phyloP scores from a whole-genome alignment of 2,888 invertebrate genomes.

The Drosophila emarginata region DNA sequence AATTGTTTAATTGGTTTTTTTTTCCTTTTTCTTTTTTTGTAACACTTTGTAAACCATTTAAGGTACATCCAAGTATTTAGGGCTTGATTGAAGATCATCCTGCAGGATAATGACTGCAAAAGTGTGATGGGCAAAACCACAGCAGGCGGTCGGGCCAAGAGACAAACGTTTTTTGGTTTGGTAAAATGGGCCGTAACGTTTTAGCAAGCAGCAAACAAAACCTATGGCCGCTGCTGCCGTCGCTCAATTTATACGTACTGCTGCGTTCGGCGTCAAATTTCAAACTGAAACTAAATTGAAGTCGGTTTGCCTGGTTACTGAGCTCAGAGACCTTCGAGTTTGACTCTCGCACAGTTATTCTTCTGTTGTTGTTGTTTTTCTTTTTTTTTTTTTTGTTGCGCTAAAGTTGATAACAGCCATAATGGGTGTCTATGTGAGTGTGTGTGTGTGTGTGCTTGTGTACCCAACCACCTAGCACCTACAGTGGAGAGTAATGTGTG shows the following conservation, averaged over 20 bases:
- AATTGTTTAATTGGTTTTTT: slow-evolving; percentile 1
- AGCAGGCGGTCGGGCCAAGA: slow-evolving; percentile 18
- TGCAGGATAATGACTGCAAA: slow-evolving; percentile 44
- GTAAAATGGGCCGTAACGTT: neutral
- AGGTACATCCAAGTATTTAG: slow-evolving; percentile 25
- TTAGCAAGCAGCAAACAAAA: neutral
- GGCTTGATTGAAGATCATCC: slow-evolving; percentile 21
- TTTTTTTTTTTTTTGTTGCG: slow-evolving; percentile 18
- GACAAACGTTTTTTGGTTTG: too few species aligned
- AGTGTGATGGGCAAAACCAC: slow-evolving; percentile 23
- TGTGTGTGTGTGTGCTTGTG: slow-evolving; percentile 35
- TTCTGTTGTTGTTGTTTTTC: slow-evolving; percentile 55
- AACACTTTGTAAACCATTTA: slow-evolving; percentile 28
- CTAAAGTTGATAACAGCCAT: slow-evolving; percentile 76
- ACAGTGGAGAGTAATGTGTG: slow-evolving; percentile 31
- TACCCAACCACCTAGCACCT: slow-evolving; percentile 57
- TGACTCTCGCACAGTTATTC: slow-evolving; percentile 23
- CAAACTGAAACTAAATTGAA: slow-evolving; percentile 66
- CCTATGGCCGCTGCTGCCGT: slow-evolving; percentile 55
- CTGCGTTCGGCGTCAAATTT: slow-evolving; percentile 72
- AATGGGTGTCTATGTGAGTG: slow-evolving; percentile 28
- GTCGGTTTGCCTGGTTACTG: slow-evolving; percentile 53
- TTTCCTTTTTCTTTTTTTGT: neutral
- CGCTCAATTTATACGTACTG: slow-evolving; percentile 51
- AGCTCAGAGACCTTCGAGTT: slow-evolving; percentile 21